Evolutionary conservation across 2,113 vertebrate species (phyloP).

Genomic region (Cranoglanis bouderius): DNA sequence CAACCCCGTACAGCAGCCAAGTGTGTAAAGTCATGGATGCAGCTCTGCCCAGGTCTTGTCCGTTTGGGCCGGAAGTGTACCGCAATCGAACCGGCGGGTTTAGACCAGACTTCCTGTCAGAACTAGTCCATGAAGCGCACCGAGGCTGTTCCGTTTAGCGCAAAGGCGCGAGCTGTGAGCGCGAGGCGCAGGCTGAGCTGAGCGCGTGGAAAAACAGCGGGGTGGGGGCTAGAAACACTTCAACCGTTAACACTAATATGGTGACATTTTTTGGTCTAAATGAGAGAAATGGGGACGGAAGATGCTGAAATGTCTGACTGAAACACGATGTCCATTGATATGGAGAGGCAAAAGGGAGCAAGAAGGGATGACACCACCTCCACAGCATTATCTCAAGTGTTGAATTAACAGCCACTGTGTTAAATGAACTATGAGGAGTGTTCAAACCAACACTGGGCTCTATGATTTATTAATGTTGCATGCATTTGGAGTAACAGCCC

Average conservation of each 20-base stretch:
- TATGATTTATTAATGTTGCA: background rate
- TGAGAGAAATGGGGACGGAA: background rate
- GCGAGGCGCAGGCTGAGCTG: slow-evolving; percentile 45
- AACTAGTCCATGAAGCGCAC: slow-evolving; percentile 25
- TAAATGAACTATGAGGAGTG: background rate
- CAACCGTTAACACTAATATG: background rate
- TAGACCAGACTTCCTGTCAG: slow-evolving; percentile 38
- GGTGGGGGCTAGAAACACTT: slow-evolving; percentile 61
- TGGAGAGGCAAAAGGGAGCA: background rate
- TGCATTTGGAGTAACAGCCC: background rate
- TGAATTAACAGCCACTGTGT: slow-evolving; percentile 11
- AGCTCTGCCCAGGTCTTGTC: slow-evolving; percentile 55
- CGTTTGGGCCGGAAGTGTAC: slow-evolving; percentile 46
- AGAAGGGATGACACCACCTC: background rate
- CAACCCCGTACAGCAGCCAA: slow-evolving; percentile 71
- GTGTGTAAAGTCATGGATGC: slow-evolving; percentile 76
- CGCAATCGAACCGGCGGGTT: slow-evolving; percentile 55
- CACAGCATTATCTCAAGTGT: background rate
- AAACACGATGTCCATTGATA: background rate
- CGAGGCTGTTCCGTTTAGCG: background rate
- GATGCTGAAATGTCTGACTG: background rate
- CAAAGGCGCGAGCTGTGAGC: slow-evolving; percentile 20
- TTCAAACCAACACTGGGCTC: background rate
- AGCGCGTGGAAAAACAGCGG: background rate
- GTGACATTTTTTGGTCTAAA: background rate